These are phyloP conservation scores for Drosophila orena DNA, from an alignment of 1,140 invertebrate species.

Conservation along the genomic window DNA sequence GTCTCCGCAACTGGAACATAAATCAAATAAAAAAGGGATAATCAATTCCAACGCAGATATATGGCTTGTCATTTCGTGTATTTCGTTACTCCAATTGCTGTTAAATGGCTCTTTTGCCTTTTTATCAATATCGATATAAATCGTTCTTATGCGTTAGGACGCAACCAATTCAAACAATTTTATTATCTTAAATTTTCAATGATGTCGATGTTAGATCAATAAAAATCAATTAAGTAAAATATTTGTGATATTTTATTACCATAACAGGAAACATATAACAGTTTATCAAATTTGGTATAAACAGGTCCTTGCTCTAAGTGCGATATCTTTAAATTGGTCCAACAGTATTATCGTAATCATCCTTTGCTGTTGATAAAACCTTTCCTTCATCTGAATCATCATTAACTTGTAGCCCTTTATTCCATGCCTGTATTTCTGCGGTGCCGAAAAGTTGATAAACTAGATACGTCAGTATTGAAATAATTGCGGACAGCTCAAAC, in stretches of 20 bases:
- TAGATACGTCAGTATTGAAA: not conserved
- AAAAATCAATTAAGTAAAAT: too few species aligned
- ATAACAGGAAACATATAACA: conserved; percentile 1
- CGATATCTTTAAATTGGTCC: not conserved
- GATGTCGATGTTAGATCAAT: too few species aligned
- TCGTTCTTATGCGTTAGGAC: too few species aligned
- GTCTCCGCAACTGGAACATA: too few species aligned
- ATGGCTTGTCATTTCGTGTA: too few species aligned
- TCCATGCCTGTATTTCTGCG: conserved; percentile 2
- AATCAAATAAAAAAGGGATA: too few species aligned
- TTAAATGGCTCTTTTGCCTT: too few species aligned
- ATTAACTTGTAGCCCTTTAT: not conserved
- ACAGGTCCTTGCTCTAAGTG: not conserved
- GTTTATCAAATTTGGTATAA: not conserved
- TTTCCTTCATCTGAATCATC: conserved; percentile 2
- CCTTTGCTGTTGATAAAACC: conserved; percentile 2
- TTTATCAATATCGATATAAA: too few species aligned
- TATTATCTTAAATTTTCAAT: too few species aligned
- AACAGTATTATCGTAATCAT: not conserved
- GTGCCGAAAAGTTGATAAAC: conserved; percentile 4
- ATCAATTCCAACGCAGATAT: too few species aligned
- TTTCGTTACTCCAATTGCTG: too few species aligned
- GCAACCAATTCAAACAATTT: too few species aligned
- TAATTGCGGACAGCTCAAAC: conserved; percentile 1
- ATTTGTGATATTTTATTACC: not conserved